phyloP scores from a whole-genome alignment of 2,888 invertebrate species.

The Volucella inanis region DNA sequence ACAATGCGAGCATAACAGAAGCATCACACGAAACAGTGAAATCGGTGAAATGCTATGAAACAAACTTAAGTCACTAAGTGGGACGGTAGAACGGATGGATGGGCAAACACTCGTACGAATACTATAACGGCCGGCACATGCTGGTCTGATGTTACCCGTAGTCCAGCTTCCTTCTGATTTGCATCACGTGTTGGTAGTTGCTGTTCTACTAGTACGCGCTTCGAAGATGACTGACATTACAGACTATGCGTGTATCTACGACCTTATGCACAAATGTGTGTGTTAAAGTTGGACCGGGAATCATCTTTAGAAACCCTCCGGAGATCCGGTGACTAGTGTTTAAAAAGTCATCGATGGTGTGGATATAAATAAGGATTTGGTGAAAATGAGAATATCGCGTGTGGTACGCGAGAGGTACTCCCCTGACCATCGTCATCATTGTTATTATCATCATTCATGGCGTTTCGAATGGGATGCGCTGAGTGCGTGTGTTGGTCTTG shows the following conservation, averaged over 20 bases:
- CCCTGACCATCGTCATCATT: slow-evolving; percentile 50
- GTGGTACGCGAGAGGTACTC: slow-evolving; percentile 37
- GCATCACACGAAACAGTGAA: too few relatives aligned
- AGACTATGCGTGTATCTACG: neutral
- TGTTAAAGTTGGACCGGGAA: slow-evolving; percentile 8
- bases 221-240: slow-evolving; percentile 39
- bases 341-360: slow-evolving; percentile 74
- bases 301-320: slow-evolving; percentile 55
- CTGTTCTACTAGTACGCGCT: slow-evolving; percentile 38
- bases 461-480: slow-evolving; percentile 10
- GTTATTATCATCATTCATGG: slow-evolving; percentile 65
- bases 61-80: slow-evolving; percentile 55
- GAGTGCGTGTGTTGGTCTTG: neutral
- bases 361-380: slow-evolving; percentile 75
- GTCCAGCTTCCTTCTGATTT: slow-evolving; percentile 55
- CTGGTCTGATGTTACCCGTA: slow-evolving; percentile 26
- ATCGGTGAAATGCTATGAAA: slow-evolving; percentile 19
- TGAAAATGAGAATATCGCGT: slow-evolving; percentile 74
- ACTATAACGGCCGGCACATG: slow-evolving; percentile 19
- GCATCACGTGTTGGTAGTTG: slow-evolving; percentile 55
- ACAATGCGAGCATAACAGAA: neutral
- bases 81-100: slow-evolving; percentile 18
- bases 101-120: too few relatives aligned
- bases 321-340: slow-evolving; percentile 73
- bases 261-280: neutral